Conservation (phyloP, 2,888 invertebrate species). For the Dryobotodes eremita region DNA sequence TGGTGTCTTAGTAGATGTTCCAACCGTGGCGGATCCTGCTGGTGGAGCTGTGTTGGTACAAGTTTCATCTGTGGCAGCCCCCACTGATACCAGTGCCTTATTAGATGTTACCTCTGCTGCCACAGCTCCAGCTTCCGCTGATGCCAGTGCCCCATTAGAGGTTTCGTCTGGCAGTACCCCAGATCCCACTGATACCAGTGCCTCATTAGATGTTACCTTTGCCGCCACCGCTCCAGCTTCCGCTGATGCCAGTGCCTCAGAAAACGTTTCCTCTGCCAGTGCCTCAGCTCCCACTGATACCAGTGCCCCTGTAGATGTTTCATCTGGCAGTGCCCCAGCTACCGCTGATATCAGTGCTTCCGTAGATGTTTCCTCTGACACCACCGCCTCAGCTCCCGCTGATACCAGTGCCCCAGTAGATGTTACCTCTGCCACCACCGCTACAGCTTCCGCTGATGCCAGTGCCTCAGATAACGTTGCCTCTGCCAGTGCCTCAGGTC, state of each 20-base stretch:
- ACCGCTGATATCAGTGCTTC: neutral
- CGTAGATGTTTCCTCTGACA: neutral
- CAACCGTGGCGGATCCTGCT: no score
- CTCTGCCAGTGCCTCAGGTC: no score
- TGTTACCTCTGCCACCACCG: rapidly evolving
- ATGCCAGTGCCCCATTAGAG: rapidly evolving
- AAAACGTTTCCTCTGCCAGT: neutral
- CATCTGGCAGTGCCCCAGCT: no score
- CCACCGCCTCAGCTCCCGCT: rapidly evolving
- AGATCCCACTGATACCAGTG: neutral
- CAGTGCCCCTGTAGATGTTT: neutral
- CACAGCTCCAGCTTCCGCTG: neutral
- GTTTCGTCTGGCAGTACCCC: neutral
- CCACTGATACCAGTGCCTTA: neutral
- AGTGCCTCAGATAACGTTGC: no score
- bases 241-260: neutral
- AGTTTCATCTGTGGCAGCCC: no score
- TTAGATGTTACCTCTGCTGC: neutral
- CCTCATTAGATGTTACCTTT: no score
- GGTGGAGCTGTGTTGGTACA: no score
- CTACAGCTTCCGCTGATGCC: no score
- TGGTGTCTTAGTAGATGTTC: neutral
- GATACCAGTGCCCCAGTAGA: neutral
- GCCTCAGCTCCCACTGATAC: no score
- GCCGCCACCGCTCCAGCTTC: neutral